Evolutionary conservation across 1,140 invertebrate genomes (phyloP).

Genomic region (Drosophila willistoni): DNA sequence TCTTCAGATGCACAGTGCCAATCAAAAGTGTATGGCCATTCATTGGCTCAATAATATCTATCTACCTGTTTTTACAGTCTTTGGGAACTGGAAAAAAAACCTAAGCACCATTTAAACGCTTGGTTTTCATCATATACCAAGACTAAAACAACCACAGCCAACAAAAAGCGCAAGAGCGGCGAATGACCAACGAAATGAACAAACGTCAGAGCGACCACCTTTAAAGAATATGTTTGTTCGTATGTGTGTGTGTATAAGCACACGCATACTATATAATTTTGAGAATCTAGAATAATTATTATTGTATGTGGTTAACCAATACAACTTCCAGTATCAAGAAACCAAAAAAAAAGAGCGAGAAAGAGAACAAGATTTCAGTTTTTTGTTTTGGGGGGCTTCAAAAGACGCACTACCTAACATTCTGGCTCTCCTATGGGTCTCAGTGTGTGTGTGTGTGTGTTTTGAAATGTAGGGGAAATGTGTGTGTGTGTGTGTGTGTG

Average conservation of each 20-base stretch:
- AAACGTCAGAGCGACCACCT: conserved; percentile 66
- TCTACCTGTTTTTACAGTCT: conserved; percentile 4
- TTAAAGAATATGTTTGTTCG: conserved; percentile 35
- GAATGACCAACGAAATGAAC: conserved; percentile 39
- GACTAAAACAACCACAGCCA: conserved; percentile 37
- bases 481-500: conserved; percentile 34
- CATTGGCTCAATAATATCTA: background rate
- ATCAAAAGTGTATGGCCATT: conserved; percentile 2
- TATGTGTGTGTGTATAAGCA: conserved; percentile 24
- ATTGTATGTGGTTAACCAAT: conserved; percentile 52
- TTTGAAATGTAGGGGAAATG: conserved; percentile 72
- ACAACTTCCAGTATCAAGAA: conserved; percentile 34
- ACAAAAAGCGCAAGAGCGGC: conserved; percentile 33
- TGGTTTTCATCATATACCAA: conserved; percentile 20
- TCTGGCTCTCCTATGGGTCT: conserved; percentile 37
- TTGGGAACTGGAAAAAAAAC: background rate
- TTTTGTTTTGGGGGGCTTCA: conserved; percentile 44
- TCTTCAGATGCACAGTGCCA: background rate
- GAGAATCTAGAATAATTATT: conserved; percentile 74
- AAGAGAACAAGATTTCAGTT: conserved; percentile 26
- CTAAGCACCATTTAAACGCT: conserved; percentile 11
- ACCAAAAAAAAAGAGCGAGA: conserved; percentile 15
- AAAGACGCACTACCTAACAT: conserved; percentile 73
- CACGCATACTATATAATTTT: conserved; percentile 37
- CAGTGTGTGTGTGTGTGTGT: conserved; percentile 24